Evolutionary conservation across 1,140 invertebrate genomes (phyloP), one percentile per base, ranked within the genome.

Genomic region (Coboldia fuscipes): DNA sequence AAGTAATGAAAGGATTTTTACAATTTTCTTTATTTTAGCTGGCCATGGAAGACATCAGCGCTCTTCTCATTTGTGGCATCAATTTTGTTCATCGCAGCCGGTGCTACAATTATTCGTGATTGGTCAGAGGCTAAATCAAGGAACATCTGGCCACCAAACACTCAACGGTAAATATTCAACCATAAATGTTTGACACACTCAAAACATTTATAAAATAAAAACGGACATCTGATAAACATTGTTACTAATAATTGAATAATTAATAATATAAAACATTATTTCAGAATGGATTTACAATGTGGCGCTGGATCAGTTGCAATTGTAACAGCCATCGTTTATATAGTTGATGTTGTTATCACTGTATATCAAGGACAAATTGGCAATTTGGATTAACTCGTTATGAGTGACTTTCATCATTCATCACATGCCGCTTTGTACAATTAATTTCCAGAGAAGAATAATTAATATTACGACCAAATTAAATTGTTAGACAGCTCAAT

Each of bases 101-200:
- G 48, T 3, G 42, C 41, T 8, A 21, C 46, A 18, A 34, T 55
- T 10, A 50, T 55, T 42, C 47, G 48, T 0, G 51, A 55, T 39
- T 55, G 51, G 51, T 43, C 45, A 28, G 45, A 41, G 9, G 52
- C 50, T 12, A 55, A 55, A 38, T 50, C 52, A 36, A 45, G 50
- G 17, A 52, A 54, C 30, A 51, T 52, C 22, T 55, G 52, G 52
- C 51, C 54, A 41, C 52, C 52, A 18, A 54, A 55, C 31, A 55
- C 52, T 46, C 47, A 51, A 39, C 29, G 34, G 34, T 35, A 34
- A 16, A 4, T 27, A 3, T 4, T 27, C 4, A 27, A 27, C 12
- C 24, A 27, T 14, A 4, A 27, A 27, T 10, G 12, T 27, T 27
- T 14, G 3, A 10, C 24, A 12, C 24, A 27, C 12, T 27, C 14